Evolutionary conservation across 2,797 vertebrate species (phyloP), one percentile per base, ranked within the genome.

Genomic region (Siniperca obscura): DNA sequence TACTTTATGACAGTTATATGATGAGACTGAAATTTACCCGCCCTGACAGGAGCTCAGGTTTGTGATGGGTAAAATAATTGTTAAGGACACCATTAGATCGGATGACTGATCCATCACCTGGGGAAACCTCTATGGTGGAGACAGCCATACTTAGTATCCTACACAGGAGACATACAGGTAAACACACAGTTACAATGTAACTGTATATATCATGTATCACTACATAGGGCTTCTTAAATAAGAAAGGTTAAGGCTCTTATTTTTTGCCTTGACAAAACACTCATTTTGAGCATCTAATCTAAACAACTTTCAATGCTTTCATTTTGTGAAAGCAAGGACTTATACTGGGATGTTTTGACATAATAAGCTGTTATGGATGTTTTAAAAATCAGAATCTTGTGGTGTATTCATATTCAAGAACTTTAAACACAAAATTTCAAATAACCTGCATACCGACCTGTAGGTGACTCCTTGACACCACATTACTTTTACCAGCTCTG

Each of bases 41-140:
- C 62, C 86, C 92, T 75, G 91, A 92, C 70, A 78, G 90, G 71
- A 90, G 88, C 27, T 93, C 89, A 50, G 93, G 72, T 74, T 91
- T 94, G 86, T 94, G 92, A 89, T 92, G 96, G 9, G 92, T 88
- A 62, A 97, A 99, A 91, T 98, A 99, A 74, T 93, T 96, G 73
- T 93, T 95, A 80, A 96, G 91, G 65, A 95, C 74, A 66, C 96
- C 95, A 53, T 97, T 96, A 62, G 98, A 98, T 68, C 95, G 95
- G 72, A 98, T 97, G 91, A 97, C 90, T 30, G 97, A 98, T 52
- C 96, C 96, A 91, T 98, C 97, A 40, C 96, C 97, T 27, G 95
- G 97, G 74, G 95, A 97, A 90, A 98, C 92, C 92, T 99, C 97
- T 65, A 94, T 77, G 56, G 94, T 92, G 27, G 95, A 92, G 77